phyloP scores from a whole-genome alignment of 1,140 invertebrate genomes.

The Vanessa tameamea region DNA sequence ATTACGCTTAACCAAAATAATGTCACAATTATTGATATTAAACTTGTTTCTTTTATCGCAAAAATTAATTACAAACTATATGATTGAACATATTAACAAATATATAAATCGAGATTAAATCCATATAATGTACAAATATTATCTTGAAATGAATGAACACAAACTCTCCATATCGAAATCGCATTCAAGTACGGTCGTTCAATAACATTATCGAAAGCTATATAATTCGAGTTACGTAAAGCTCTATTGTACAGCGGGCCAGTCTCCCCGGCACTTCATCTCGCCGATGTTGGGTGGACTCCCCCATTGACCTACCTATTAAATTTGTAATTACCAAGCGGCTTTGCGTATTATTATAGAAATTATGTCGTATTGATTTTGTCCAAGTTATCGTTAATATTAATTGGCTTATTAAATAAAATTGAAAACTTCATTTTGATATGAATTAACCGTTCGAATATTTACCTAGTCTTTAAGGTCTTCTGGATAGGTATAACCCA shows the following conservation, averaged over 20 bases:
- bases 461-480: no score
- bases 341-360: constrained; percentile 67
- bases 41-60: no score
- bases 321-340: constrained; percentile 74
- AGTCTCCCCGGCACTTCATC: constrained; percentile 12
- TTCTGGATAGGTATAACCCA: no score
- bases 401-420: constrained; percentile 25
- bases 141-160: constrained; percentile 6
- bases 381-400: constrained; percentile 18
- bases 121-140: not conserved
- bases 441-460: no score
- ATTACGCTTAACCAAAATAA: no score
- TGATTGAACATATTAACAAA: not conserved
- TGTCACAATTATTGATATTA: no score
- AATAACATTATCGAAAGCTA: constrained; percentile 61
- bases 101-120: not conserved
- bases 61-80: no score
- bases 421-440: not conserved
- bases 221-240: constrained; percentile 71
- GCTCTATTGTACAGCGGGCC: constrained; percentile 53
- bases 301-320: constrained; percentile 66
- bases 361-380: constrained; percentile 65
- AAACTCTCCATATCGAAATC: constrained; percentile 17
- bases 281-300: constrained; percentile 18
- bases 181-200: constrained; percentile 35